phyloP scores from a whole-genome alignment of 2,113 vertebrate genomes.

The Tapirus terrestris region DNA sequence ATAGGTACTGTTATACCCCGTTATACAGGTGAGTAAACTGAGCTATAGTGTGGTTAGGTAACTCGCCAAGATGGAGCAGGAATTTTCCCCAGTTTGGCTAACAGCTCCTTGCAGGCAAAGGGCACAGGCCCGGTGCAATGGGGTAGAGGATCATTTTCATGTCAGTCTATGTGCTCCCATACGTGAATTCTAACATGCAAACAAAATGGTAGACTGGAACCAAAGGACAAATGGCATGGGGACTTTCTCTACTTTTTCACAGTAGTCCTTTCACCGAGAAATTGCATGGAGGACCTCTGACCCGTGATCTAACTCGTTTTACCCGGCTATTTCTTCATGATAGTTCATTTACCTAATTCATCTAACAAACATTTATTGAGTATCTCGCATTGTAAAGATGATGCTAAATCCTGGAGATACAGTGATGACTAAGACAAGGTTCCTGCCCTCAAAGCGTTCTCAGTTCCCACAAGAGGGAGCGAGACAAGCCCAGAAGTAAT shows the following conservation, averaged over 20 bases:
- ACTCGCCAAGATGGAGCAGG: not conserved
- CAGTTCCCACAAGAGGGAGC: not conserved
- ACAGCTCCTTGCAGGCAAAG: not conserved
- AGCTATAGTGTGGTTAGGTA: not conserved
- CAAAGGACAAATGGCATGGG: not conserved
- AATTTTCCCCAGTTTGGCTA: not conserved
- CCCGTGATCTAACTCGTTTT: not conserved
- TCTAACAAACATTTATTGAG: not conserved
- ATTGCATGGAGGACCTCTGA: not conserved
- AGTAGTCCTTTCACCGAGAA: not conserved
- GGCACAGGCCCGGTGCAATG: not conserved
- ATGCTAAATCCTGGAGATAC: not conserved
- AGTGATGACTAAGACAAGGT: not conserved
- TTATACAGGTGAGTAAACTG: not conserved
- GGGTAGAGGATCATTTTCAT: not conserved
- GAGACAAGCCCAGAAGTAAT: not conserved
- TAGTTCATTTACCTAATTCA: not conserved
- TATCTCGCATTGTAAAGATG: not conserved
- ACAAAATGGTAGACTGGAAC: not conserved
- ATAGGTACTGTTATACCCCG: not conserved
- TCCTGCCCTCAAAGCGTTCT: not conserved
- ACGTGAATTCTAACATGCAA: not conserved
- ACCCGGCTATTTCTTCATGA: not conserved
- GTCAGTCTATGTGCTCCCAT: not conserved
- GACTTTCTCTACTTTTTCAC: not conserved